A percentile compares a stretch with the other conserved stretches of the same genome.
phyloP scores from a whole-genome alignment of 2,797 vertebrate genomes.

The Pitangus sulphuratus region DNA sequence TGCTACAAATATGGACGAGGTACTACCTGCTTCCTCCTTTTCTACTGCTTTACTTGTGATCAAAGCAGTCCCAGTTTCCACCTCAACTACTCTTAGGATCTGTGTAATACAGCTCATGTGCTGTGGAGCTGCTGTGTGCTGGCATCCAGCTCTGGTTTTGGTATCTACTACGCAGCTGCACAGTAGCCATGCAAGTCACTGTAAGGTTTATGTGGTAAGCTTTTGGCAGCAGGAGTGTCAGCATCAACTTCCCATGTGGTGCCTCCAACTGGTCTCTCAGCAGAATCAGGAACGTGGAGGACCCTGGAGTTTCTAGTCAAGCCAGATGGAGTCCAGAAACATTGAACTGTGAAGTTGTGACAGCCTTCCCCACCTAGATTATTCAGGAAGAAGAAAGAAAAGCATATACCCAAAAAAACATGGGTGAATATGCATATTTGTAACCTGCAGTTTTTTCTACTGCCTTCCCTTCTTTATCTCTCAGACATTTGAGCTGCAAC shows the following conservation, averaged over 20 bases:
- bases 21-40: not conserved
- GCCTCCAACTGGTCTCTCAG: not conserved
- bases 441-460: not conserved
- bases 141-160: not conserved
- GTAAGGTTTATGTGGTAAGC: not conserved
- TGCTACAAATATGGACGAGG: not conserved
- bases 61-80: not conserved
- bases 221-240: accelerated
- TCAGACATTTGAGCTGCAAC: not conserved
- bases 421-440: not conserved
- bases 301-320: not conserved
- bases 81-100: not conserved
- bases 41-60: not conserved
- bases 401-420: not conserved
- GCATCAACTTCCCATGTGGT: accelerated
- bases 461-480: not conserved
- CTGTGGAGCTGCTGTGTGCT: not conserved
- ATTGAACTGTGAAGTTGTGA: accelerated
- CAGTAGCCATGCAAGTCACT: not conserved
- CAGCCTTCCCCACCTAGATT: not conserved
- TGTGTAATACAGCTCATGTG: accelerated
- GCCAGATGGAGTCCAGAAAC: not conserved
- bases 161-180: accelerated
- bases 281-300: not conserved
- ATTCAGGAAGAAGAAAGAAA: not conserved